Evolutionary conservation across 2,888 invertebrate genomes (phyloP).

Genomic region (Heliconius ethilla): DNA sequence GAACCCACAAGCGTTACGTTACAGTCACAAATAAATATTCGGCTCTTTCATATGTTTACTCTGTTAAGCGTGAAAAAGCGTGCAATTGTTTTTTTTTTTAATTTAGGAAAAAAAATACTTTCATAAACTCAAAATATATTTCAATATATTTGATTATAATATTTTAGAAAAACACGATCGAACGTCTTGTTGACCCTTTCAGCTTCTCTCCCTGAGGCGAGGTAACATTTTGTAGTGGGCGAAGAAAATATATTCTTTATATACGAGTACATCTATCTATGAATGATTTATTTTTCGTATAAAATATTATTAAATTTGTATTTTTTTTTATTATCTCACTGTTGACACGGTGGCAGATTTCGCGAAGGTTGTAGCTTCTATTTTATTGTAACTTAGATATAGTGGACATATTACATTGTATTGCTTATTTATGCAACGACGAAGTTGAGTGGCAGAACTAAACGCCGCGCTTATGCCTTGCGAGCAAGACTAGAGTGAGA

Average conservation of each 20-base stretch:
- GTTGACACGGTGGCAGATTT: neutral
- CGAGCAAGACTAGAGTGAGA: too few species aligned
- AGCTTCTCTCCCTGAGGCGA: slow-evolving; percentile 26
- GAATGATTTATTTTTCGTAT: slow-evolving; percentile 7
- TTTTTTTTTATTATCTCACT: too few species aligned
- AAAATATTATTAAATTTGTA: neutral
- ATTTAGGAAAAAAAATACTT: neutral
- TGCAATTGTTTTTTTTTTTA: neutral
- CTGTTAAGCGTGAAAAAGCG: neutral
- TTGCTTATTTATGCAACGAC: too few species aligned
- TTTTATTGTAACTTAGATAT: too few species aligned
- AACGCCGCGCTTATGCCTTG: too few species aligned
- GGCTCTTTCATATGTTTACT: neutral
- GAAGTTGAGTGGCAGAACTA: too few species aligned
- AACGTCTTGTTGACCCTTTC: slow-evolving; percentile 22
- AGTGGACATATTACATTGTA: too few species aligned
- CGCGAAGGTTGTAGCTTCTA: neutral
- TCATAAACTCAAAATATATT: neutral
- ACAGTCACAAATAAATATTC: neutral
- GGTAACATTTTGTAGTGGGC: slow-evolving; percentile 11
- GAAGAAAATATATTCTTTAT: slow-evolving; percentile 16
- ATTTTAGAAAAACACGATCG: slow-evolving; percentile 3
- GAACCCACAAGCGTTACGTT: too few species aligned
- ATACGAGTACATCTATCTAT: neutral
- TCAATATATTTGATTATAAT: slow-evolving; percentile 6